Percentiles rank a stretch among this genome's conserved stretches.
phyloP scores from a whole-genome alignment of 2,888 invertebrate species.

The Dermolepida albohirtum region DNA sequence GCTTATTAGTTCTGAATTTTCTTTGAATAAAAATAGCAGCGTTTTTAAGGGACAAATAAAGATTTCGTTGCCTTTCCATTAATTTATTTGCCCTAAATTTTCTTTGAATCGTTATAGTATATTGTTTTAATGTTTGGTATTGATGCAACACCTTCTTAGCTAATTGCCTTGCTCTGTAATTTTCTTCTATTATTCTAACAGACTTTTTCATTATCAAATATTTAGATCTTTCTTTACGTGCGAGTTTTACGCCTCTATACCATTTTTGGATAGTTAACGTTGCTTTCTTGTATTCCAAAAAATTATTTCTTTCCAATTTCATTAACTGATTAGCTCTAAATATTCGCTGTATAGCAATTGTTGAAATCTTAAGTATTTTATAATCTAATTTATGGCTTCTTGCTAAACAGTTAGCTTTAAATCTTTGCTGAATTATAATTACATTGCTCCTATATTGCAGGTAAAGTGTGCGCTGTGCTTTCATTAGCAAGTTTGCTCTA shows the following conservation, averaged over 20 bases:
- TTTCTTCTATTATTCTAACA: slow-evolving; percentile 53
- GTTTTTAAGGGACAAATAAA: slow-evolving; percentile 2
- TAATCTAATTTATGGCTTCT: slow-evolving; percentile 42
- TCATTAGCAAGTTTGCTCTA: slow-evolving; percentile 47
- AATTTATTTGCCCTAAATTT: slow-evolving; percentile 39
- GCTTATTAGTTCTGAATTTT: slow-evolving; percentile 52
- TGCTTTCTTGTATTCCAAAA: slow-evolving; percentile 56
- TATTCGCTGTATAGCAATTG: slow-evolving; percentile 68
- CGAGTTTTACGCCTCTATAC: slow-evolving; percentile 53
- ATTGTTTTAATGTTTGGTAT: background rate
- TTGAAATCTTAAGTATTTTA: slow-evolving; percentile 56
- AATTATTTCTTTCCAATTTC: slow-evolving; percentile 53
- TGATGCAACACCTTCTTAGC: slow-evolving; percentile 51
- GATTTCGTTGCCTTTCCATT: slow-evolving; percentile 56
- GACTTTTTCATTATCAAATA: slow-evolving; percentile 7
- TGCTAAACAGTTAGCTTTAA: slow-evolving; percentile 48
- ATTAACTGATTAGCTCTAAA: slow-evolving; percentile 61
- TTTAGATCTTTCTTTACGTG: slow-evolving; percentile 49
- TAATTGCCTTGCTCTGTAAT: slow-evolving; percentile 42
- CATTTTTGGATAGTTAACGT: slow-evolving; percentile 57
- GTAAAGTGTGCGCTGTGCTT: slow-evolving; percentile 30
- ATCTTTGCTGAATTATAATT: slow-evolving; percentile 54
- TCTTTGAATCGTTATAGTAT: background rate
- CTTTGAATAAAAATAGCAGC: slow-evolving; percentile 41
- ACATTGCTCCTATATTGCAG: slow-evolving; percentile 40